Evolutionary conservation across 2,888 invertebrate genomes (phyloP), one percentile per base, ranked within the genome.

Genomic region (Agrilus biguttatus): DNA sequence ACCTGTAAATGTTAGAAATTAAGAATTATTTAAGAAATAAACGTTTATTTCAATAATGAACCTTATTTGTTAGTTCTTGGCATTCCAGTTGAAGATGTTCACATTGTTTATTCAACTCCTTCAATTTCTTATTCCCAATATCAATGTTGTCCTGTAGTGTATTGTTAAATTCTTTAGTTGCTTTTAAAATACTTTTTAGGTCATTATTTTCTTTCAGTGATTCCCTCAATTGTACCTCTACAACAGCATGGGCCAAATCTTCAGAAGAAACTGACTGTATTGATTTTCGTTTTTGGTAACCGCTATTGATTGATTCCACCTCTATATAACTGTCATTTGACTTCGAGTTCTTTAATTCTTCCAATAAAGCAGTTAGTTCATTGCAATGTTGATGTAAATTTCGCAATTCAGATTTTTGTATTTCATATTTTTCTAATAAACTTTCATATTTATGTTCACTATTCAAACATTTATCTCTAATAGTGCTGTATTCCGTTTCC

Each of bases 311-410:
- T 40, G 39, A 47, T 37, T 46, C 55, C 33, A 45, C 36, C 32
- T 55, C 52, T n/a, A 51, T 48, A 40, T 46, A 52, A 47, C 54
- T 59, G 5, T 60, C 59, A 39, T 52, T 53, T 5, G 40, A 36
- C 17, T 47, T 49, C 32, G 49, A 51, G 2, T 51, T 42, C 33
- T 54, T 51, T n/a, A 58, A 54, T 43, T 70, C 70, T 8, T 72
- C 71, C 17, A 77, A 53, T 61, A 77, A 56, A n/a, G 52, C 53
- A 48, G 55, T 58, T 21, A 66, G 45, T 53, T 67, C 66, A 5
- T 46, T 47, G 45, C 61, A 64, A 40, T 62, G 58, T 2, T 45
- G 40, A 36, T 53, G 48, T 13, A 65, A 49, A 46, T 47, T 51
- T 28, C 48, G 43, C 21, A 61, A 49, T 48, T 62, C 60, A 4